Evolutionary conservation across 2,888 invertebrate species (phyloP), one percentile per base, ranked within the genome.

Genomic region (Lucinisca nassula): DNA sequence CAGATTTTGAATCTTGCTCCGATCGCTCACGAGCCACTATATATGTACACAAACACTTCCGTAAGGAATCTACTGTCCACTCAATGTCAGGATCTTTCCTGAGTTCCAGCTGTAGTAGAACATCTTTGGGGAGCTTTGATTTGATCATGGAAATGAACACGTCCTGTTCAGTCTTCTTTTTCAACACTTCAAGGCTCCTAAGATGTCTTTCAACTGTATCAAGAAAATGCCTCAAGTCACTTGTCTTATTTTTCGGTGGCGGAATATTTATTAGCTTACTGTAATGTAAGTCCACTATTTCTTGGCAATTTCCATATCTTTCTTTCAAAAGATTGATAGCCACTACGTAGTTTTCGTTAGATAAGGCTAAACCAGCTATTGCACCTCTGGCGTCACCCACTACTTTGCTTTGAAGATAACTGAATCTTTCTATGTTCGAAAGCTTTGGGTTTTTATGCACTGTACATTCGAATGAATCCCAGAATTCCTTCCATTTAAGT

Each of bases 181-280:
- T 40, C 40, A 79, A 27, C 10, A 79, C 79, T 32, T 61, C 76
- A 14, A 79, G 30, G 30, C 83, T 70, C 1, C 83, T n/a, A 10
- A 86, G 70, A 75, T 86, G 85, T 38, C 72, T 81, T 24, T 85
- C 74, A 24, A 78, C 37, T 27, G 6, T 61, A 27, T 61, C 61
- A 27, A 61, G 21, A 4, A 61, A 30, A 1, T 1, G 10, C 21
- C 61, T 27, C 6, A 30, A 30, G 17, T 30, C 30, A 17, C 61
- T 61, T 10, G 30, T 61, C 6, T 17, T 30, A 6, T 27, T 61
- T 30, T 24, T 4, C 10, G 61, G 27, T 6, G 30, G 27, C 24
- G 27, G 32, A 4, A 61, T 4, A 4, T 61, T 61, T 6, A 61
- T 61, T 17, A 61, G 3, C 17, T 61, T 24, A 30, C 4, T 73